phyloP scores from a whole-genome alignment of 1,140 invertebrate species.

The Chymomyza costata region DNA sequence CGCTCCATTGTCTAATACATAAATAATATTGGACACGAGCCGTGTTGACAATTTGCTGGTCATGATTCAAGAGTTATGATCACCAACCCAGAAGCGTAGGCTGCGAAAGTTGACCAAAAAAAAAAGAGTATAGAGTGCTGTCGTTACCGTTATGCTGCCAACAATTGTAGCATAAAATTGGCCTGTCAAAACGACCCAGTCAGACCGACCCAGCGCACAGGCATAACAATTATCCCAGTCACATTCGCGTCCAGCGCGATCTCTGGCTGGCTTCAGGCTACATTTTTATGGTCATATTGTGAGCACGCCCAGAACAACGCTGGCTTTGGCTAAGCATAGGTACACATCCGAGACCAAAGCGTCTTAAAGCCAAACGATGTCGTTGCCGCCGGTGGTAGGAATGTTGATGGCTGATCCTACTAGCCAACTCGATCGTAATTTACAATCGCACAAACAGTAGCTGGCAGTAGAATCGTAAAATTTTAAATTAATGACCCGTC shows the following conservation, averaged over 20 bases:
- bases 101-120: slow-evolving; percentile 45
- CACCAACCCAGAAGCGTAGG: slow-evolving; percentile 12
- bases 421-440: slow-evolving; percentile 50
- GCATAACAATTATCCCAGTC: slow-evolving; percentile 54
- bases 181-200: slow-evolving; percentile 44
- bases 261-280: too few species aligned
- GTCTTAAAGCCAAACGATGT: slow-evolving; percentile 1
- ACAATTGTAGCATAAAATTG: slow-evolving; percentile 49
- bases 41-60: too few species aligned
- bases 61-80: slow-evolving; percentile 6
- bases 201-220: slow-evolving; percentile 17
- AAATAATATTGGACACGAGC: too few species aligned
- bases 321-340: too few species aligned
- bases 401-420: slow-evolving; percentile 24
- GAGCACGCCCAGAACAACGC: too few species aligned
- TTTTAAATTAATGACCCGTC: slow-evolving; percentile 72
- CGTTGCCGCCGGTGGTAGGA: slow-evolving; percentile 13
- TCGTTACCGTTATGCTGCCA: too few species aligned
- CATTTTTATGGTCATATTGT: too few species aligned
- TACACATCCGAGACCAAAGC: too few species aligned
- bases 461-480: slow-evolving; percentile 64
- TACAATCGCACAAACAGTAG: slow-evolving; percentile 71
- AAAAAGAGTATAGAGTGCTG: slow-evolving; percentile 16
- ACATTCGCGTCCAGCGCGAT: slow-evolving; percentile 11
- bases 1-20: slow-evolving; percentile 28